These are phyloP conservation scores for Bombus waltoni DNA, from an alignment of 1,140 invertebrate species.

Conservation along the genomic window DNA sequence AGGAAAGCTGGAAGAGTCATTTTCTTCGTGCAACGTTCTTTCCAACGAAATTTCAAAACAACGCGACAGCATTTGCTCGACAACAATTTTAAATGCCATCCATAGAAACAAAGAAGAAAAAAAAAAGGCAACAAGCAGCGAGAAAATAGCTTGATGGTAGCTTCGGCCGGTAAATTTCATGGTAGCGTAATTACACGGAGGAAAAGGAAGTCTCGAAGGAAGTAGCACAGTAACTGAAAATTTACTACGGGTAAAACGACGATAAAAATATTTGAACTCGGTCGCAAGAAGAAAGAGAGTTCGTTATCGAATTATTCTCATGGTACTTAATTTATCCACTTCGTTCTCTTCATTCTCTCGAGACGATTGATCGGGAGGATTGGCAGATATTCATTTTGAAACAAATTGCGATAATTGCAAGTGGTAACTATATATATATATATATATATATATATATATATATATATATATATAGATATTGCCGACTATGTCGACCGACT, in stretches of 20 bases:
- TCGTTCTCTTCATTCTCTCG: not conserved
- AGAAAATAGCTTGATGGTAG: not conserved
- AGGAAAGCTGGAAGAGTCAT: no score
- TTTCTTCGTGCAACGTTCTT: not conserved
- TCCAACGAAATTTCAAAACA: not conserved
- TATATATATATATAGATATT: no score
- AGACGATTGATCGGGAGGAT: not conserved
- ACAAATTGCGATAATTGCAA: conserved; percentile 13
- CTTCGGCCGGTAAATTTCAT: not conserved
- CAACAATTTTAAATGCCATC: not conserved
- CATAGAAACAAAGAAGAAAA: not conserved
- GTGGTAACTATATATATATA: no score
- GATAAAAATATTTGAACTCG: not conserved
- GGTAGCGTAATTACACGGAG: not conserved
- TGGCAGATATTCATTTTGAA: not conserved
- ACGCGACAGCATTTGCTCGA: not conserved
- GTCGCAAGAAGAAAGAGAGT: not conserved
- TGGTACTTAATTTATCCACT: not conserved
- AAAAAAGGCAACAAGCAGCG: not conserved
- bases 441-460: no score
- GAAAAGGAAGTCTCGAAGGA: not conserved
- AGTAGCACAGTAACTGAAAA: not conserved
- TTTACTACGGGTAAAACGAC: not conserved
- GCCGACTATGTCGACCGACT: no score
- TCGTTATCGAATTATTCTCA: not conserved